phyloP scores from a whole-genome alignment of 2,113 vertebrate genomes.

The Notarius quadriscutis region DNA sequence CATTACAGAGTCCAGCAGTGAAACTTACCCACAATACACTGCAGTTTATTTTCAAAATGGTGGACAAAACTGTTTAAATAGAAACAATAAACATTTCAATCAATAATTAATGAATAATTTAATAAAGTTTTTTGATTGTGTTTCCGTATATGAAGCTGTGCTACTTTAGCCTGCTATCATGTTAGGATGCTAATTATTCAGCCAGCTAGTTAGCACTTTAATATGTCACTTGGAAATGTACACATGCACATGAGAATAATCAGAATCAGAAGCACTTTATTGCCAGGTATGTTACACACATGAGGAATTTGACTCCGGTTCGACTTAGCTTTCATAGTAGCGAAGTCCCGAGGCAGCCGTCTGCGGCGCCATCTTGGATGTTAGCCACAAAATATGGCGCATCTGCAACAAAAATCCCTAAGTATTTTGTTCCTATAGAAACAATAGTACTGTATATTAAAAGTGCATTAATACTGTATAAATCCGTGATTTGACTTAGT shows the following conservation, averaged over 20 bases:
- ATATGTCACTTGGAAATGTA: too few relatives aligned
- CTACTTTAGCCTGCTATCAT: background rate
- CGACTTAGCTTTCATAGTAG: too few relatives aligned
- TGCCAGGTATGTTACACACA: too few relatives aligned
- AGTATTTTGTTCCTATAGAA: background rate
- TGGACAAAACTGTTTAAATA: background rate
- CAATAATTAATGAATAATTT: background rate
- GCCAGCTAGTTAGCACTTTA: background rate
- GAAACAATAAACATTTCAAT: background rate
- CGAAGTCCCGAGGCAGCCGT: too few relatives aligned
- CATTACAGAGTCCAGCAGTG: background rate
- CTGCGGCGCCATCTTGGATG: too few relatives aligned
- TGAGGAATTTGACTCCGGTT: too few relatives aligned
- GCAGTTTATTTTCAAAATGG: background rate
- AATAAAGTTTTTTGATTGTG: background rate
- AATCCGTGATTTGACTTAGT: background rate
- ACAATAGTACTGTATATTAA: too few relatives aligned
- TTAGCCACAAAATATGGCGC: too few relatives aligned
- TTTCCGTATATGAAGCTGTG: background rate
- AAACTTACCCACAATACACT: background rate
- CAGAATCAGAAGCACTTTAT: too few relatives aligned
- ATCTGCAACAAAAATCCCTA: background rate
- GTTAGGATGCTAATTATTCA: background rate
- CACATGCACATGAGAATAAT: too few relatives aligned
- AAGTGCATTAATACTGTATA: background rate